phyloP scores from a whole-genome alignment of 2,797 vertebrate species.

The Macropodus opercularis region DNA sequence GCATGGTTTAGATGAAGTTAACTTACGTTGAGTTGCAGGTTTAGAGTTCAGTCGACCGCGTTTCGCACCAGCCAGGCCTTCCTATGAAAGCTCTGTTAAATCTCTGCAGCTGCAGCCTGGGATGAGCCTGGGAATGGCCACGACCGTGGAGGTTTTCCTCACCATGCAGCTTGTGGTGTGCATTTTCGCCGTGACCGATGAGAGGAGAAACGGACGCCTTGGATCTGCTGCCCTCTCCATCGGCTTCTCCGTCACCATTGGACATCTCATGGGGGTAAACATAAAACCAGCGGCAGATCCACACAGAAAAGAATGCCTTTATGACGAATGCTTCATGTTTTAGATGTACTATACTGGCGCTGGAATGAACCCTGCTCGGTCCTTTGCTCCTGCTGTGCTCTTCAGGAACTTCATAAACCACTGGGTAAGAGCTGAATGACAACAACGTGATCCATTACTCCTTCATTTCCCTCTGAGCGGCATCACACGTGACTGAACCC shows the following conservation, averaged over 20 bases:
- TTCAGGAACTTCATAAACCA: slow-evolving; percentile 94
- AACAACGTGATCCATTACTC: neutral
- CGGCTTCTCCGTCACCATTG: slow-evolving; percentile 92
- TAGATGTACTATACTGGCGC: slow-evolving; percentile 94
- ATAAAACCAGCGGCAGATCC: neutral
- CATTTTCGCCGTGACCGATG: slow-evolving; percentile 92
- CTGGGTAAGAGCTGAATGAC: slow-evolving; percentile 85
- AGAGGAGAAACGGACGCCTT: slow-evolving; percentile 89
- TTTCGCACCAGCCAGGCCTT: neutral
- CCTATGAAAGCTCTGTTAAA: neutral
- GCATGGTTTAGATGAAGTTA: too few species aligned
- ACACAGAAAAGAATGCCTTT: neutral
- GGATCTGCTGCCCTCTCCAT: slow-evolving; percentile 90
- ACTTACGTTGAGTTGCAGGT: neutral
- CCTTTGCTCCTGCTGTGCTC: slow-evolving; percentile 92
- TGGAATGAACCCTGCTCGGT: slow-evolving; percentile 94
- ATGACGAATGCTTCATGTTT: slow-evolving; percentile 40
- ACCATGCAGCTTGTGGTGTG: slow-evolving; percentile 94
- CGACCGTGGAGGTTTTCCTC: slow-evolving; percentile 92
- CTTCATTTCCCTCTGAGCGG: neutral
- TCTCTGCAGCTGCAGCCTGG: slow-evolving; percentile 88
- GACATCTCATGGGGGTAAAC: slow-evolving; percentile 94
- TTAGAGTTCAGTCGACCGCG: neutral
- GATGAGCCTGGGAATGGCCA: slow-evolving; percentile 91
- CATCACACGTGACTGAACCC: neutral